Evolutionary conservation across 2,888 invertebrate genomes (phyloP), one percentile per base, ranked within the genome.

Genomic region (Digitonthophagus gazella): DNA sequence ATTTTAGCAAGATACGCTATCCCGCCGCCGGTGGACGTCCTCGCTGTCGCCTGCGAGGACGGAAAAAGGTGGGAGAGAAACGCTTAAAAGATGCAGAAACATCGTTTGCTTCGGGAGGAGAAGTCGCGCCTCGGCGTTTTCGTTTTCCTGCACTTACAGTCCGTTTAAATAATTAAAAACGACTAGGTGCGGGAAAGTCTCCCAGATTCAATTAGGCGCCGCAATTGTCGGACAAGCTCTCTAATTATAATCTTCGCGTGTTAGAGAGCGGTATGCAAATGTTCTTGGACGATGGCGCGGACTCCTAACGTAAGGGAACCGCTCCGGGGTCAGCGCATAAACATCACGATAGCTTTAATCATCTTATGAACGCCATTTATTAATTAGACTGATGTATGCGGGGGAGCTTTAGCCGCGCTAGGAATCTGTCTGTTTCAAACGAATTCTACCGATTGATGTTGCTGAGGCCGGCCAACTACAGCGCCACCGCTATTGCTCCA

Each of bases 321-420:
- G 66, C 69, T 67, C 71, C 67, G 66, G 69, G 69, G 64, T 69
- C 64, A 54, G 69, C 66, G 69, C 66, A 70, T 73, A 73, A 70
- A 73, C 71, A 73, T 70, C 63, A 70, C 75, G 75, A 77, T 75
- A 74, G 77, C 77, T 77, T 77, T 77, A 77, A 78, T 77, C 76
- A 77, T 77, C 77, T 79, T 79, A 80, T 79, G 76, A 76, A 75
- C 74, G 75, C 80, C 78, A 80, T 81, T 81, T 81, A 81, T 81
- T 82, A 82, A 82, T 82, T 82, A 82, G 79, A 79, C 78, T 81
- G 80, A 81, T 81, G 80, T 80, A 80, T 78, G 72, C 72, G 44
- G 57, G 54, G 58, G 58, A 72, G 71, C 71, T 69, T 73, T 72
- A 67, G 69, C 61, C 61, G 57, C 19, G 71, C 72, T 71, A 69